Base-by-base conservation (phyloP, 2,888 invertebrate genomes). In the Dioctria linearis region DNA sequence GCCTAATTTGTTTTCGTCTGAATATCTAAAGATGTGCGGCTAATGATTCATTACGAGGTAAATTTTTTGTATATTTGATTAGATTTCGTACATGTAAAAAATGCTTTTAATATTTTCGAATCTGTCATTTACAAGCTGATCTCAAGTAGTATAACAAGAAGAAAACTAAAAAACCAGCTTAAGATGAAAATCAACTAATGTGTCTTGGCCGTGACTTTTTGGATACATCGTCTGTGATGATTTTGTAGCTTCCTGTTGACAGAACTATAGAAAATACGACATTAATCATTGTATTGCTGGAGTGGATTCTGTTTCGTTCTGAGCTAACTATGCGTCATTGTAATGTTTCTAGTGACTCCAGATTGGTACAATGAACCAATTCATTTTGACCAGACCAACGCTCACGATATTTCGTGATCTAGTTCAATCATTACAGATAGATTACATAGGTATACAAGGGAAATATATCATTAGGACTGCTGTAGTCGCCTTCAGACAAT, bases 361-460 rank as follows among this genome's bases (percentile, higher is more conserved):
- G 61, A 25, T 25, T 25, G 25, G 61, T 61, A 39, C 61, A 61
- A 25, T 39, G 61, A 61, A 61, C 37, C 39, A 39, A 8, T 5
- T n/a, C 61, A 37, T 5, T 39, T 25, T 25, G 25, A 25, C 25
- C 25, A 37, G 61, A 61, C 37, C 37, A 61, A 61, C n/a, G 11
- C 61, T 61, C 61, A 61, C 61, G 61, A 61, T 25, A 39, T 61
- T 61, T 61, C 61, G 61, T 61, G 61, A 61, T 61, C 61, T 25
- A 61, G 39, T 61, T 61, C 37, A 39, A 39, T 39, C 61, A 61
- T 61, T 61, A 25, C 25, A 25, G 25, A 25, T 61, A 39, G 39
- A 39, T 61, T 8, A 61, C 25, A 25, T 25, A 25, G 25, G 25
- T 25, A 25, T 25, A 25, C 25, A 61, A 6, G 25, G 6, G 25